Base-by-base conservation (phyloP, 2,113 vertebrate species). In the Planiliza haematocheilus region DNA sequence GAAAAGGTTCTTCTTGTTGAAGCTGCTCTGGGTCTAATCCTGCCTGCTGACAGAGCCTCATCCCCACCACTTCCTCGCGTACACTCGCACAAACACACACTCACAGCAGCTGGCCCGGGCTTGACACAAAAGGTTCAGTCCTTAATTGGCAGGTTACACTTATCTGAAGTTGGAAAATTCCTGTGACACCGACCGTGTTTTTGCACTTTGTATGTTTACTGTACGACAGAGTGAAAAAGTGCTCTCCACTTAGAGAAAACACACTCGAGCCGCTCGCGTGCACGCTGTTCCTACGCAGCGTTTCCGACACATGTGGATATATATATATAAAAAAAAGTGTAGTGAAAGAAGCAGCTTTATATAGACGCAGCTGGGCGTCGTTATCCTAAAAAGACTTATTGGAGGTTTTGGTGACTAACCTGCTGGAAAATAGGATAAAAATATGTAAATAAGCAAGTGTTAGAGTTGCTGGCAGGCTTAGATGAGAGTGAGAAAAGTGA, bases 21-120 rank as follows among this genome's bases (percentile, higher is more conserved):
- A 78, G 74, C 75, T 77, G 55, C 66, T 63, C 63, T 74, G 67
- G 59, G 61, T 87, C 36, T 90, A 86, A 92, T 91, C 89, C 89
- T 61, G 53, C 79, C 74, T 84, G 88, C 74, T 91, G 88, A 90
- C 86, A 90, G 89, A 86, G 83, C 68, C 56, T 90, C 89, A 87
- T 84, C 88, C 77, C 59, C 52, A 74, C 49, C 52, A 74, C 67
- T 88, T 87, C 84, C 87, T 85, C 79, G 56, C 56, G 56, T 59
- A 53, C 55, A 45, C 53, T 53, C 51, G 72, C 68, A 76, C 56
- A 73, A 10, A 72, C 18, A 61, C 72, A 56, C 62, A 67, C 64
- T 10, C 42, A 55, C 45, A 79, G 58, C 83, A 82, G 78, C 86
- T 84, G 82, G 80, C 20, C 77, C 30, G 42, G 70, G 57, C 74